Evolutionary conservation across 2,113 vertebrate genomes (phyloP).

Genomic region (Mesitornis unicolor): DNA sequence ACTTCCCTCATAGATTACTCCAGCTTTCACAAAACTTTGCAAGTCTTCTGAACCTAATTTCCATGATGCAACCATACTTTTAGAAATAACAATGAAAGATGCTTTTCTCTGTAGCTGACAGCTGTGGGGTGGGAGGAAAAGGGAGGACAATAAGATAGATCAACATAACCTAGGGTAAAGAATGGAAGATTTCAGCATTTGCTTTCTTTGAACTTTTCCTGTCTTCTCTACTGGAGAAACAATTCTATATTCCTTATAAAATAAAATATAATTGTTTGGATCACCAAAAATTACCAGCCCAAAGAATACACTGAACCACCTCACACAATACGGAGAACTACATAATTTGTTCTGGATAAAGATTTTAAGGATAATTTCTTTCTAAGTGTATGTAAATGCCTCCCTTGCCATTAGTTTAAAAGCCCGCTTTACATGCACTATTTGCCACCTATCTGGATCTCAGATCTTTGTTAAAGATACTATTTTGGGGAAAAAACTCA

Average conservation of each 20-base stretch:
- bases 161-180: neutral
- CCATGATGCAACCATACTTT: neutral
- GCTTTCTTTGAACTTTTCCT: neutral
- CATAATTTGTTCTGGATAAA: neutral
- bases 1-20: neutral
- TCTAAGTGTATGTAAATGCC: neutral
- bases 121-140: neutral
- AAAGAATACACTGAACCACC: neutral
- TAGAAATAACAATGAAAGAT: neutral
- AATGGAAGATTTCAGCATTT: neutral
- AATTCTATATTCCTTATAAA: neutral
- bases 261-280: neutral
- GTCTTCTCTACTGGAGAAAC: neutral
- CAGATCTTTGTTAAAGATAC: neutral
- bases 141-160: neutral
- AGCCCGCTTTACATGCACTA: neutral
- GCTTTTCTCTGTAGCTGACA: neutral
- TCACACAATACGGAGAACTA: neutral
- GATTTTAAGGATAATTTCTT: neutral
- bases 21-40: neutral
- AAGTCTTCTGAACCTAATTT: neutral
- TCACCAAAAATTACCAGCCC: neutral
- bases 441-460: neutral
- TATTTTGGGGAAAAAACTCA: neutral
- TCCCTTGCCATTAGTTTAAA: neutral